Evolutionary conservation across 2,797 vertebrate species (phyloP), one percentile per base, ranked within the genome.

Genomic region (Crossoptilon crossoptilon): DNA sequence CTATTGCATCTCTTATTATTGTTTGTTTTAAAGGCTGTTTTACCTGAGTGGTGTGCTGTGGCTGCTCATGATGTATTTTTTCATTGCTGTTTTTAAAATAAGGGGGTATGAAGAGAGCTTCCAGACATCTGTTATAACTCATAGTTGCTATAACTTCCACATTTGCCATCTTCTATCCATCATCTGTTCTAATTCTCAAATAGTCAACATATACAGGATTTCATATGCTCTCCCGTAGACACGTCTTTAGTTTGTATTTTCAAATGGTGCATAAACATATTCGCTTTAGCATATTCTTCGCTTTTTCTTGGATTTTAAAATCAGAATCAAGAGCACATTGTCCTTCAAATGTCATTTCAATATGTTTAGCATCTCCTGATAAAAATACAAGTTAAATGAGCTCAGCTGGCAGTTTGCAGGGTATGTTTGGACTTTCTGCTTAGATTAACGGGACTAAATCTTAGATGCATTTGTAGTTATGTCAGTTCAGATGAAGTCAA

Each of bases 141-240:
- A 84, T 56, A 94, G 59, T 96, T 95, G 68, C 87, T 93, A 94
- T 95, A 91, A 96, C 97, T 97, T 96, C 91, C 37, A 39, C 63
- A 79, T 94, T 87, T 97, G 87, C 93, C 96, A 90, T 96, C 90
- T 95, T 96, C 87, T 96, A 64, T 96, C 88, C 75, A 71, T 97
- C 94, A 92, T 96, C 75, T 92, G 5, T 89, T 78, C 83, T 95
- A 96, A 97, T 95, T 92, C 93, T 95, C 87, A 93, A 93, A 94
- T 41, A 89, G 87, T 75, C 94, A 93, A 89, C 93, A 70, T 87
- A 73, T 84, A 87, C 71, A 43, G 46, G 64, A 88, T 96, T 96
- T 96, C 80, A 84, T 96, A 49, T 81, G 79, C 68, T 94, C 92
- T 93, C 82, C 84, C 37, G 14, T 19, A 94, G 86, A 77, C 81